A percentile compares a stretch with the other conserved stretches of the same genome.
phyloP scores from a whole-genome alignment of 1,140 invertebrate genomes.

The Scaptomyza pallida region DNA sequence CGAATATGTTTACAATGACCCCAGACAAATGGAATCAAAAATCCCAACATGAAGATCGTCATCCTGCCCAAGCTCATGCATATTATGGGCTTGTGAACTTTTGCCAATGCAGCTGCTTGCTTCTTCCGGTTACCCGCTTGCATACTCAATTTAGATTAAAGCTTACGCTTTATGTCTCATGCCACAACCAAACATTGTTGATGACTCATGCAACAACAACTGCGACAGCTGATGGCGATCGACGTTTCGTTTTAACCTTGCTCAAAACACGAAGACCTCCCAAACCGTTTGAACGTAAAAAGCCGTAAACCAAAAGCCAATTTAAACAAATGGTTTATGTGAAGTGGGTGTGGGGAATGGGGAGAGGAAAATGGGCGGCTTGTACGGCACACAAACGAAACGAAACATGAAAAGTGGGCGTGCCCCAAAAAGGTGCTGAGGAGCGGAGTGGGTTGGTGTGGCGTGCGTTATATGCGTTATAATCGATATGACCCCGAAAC shows the following conservation, averaged over 20 bases:
- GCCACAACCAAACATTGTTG: slow-evolving; percentile 1
- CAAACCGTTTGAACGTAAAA: background rate
- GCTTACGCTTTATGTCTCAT: slow-evolving; percentile 22
- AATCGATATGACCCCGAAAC: slow-evolving; percentile 54
- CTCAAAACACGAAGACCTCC: background rate
- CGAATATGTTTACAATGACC: slow-evolving; percentile 35
- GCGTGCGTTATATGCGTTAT: slow-evolving; percentile 35
- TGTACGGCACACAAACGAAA: slow-evolving; percentile 44
- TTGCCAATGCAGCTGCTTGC: slow-evolving; percentile 53
- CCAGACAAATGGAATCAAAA: background rate
- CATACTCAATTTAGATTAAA: slow-evolving; percentile 51
- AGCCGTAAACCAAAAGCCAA: slow-evolving; percentile 54
- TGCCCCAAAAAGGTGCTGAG: no score
- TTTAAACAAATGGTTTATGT: slow-evolving; percentile 16
- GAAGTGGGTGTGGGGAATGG: no score
- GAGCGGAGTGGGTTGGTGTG: slow-evolving; percentile 1
- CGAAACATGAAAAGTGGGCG: slow-evolving; percentile 42
- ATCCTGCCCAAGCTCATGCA: background rate
- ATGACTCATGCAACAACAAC: slow-evolving; percentile 27
- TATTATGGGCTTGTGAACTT: slow-evolving; percentile 61
- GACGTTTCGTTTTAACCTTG: slow-evolving; percentile 27
- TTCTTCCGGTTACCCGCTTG: slow-evolving; percentile 51
- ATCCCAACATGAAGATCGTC: background rate
- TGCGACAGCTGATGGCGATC: background rate
- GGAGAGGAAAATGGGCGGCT: slow-evolving; percentile 48